Evolutionary conservation across 2,113 vertebrate genomes (phyloP), one percentile per base, ranked within the genome.

Genomic region (Paedocypris sp.): DNA sequence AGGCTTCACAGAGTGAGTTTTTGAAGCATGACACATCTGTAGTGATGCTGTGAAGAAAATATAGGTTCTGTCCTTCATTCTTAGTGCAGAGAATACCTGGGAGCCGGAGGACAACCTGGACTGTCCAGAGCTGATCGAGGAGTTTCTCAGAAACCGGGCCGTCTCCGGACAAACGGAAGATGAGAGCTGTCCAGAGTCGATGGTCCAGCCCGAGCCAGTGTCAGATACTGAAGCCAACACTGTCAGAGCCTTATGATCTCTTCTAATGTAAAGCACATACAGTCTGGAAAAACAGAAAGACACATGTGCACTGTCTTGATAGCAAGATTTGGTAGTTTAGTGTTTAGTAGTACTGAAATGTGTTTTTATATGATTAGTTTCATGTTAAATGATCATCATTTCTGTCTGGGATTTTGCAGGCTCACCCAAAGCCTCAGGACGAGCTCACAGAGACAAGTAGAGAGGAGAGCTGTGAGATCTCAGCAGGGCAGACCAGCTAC

Each of bases 71-170:
- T 22, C 18, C 15, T 49, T 36, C 9, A 6, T 53, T 4, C 10
- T 12, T 41, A 97, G 95, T 86, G 90, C 92, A 74, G 95, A 99
- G 69, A 99, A 97, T 78, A 98, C 95, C 15, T 98, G 95, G 95
- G 95, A 98, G 65, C 93, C 95, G 20, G 91, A 99, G 82, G 95
- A 99, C 80, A 99, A 99, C 71, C 82, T 99, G 78, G 95, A 96
- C 79, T 99, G 95, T 73, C 94, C 95, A 50, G 95, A 98, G 60
- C 85, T 99, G 71, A 99, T 98, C 12, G 88, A 94, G 77, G 91
- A 94, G 75, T 98, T 95, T 73, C 84, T 97, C 73, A 93, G 90
- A 75, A 91, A 88, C 75, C 75, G 87, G 47, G 85, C 84, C 68
- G 81, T 87, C 68, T 79, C 82, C 23, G 86, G 85, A 81, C 86